Evolutionary conservation across 2,888 invertebrate species (phyloP).

Genomic region (Dichetophora obliterata): DNA sequence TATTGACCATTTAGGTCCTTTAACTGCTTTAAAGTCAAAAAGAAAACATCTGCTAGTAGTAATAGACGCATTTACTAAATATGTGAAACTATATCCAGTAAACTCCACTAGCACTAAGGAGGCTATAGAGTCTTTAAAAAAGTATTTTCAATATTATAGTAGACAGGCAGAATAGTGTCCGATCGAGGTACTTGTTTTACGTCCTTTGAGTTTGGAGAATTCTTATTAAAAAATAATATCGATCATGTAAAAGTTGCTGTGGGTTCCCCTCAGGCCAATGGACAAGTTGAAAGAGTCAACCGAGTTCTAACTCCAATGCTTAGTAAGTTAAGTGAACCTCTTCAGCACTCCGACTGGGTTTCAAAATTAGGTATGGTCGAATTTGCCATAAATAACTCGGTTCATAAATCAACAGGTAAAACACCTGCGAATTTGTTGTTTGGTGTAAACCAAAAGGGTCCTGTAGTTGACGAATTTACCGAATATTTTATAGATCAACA

Average conservation of each 20-base stretch:
- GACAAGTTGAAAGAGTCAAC: conserved; percentile 23
- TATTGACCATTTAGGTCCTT: conserved; percentile 31
- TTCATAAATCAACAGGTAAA: conserved; percentile 38
- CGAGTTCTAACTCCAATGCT: conserved; percentile 36
- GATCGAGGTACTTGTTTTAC: conserved; percentile 37
- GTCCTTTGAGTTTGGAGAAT: conserved; percentile 12
- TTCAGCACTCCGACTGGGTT: conserved; percentile 31
- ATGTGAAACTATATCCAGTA: conserved; percentile 24
- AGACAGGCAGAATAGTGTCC: conserved; percentile 34
- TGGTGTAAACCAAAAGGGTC: conserved; percentile 12
- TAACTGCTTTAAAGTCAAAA: conserved; percentile 21
- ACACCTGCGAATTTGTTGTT: conserved; percentile 10
- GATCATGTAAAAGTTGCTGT: background rate
- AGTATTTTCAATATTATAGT: conserved; percentile 45
- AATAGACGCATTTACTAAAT: conserved; percentile 20
- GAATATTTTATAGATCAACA: conserved; percentile 19
- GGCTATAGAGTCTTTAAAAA: conserved; percentile 34
- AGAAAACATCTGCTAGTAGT: conserved; percentile 30
- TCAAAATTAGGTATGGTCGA: conserved; percentile 17
- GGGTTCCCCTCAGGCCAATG: background rate
- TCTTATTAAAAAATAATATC: conserved; percentile 11
- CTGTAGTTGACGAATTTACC: conserved; percentile 9
- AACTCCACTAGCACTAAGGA: conserved; percentile 33
- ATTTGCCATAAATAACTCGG: conserved; percentile 29
- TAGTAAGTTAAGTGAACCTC: conserved; percentile 35